These are phyloP conservation scores for Pelecanoides urinatrix DNA, from an alignment of 2,113 vertebrate genomes.

Conservation along the genomic window DNA sequence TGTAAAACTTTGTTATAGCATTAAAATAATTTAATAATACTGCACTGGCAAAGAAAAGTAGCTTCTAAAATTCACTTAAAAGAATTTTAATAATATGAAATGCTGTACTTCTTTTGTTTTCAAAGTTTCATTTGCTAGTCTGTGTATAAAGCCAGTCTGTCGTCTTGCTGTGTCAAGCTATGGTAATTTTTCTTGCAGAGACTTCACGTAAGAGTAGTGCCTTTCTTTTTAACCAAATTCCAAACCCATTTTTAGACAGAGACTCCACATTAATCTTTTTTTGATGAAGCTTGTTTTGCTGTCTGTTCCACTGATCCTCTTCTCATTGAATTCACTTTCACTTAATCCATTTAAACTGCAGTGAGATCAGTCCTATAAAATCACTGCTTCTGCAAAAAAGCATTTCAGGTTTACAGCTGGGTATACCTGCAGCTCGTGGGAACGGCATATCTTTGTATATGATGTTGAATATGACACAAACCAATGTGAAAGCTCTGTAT, in stretches of 20 bases:
- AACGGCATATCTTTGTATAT: not conserved
- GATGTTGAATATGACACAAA: not conserved
- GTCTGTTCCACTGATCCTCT: not conserved
- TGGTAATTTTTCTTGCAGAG: not conserved
- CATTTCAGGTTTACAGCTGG: not conserved
- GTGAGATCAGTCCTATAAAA: not conserved
- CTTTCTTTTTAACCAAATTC: not conserved
- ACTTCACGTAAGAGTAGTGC: not conserved
- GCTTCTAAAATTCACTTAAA: not conserved
- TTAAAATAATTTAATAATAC: constrained; percentile 17
- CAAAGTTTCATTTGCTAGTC: not conserved
- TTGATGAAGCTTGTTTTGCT: not conserved
- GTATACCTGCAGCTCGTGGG: not conserved
- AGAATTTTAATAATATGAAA: not conserved
- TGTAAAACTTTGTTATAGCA: not conserved
- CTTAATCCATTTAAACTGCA: not conserved
- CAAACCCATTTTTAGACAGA: not conserved
- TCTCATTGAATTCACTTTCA: not conserved
- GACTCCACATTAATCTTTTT: not conserved
- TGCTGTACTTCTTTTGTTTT: not conserved
- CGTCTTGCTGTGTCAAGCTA: not conserved
- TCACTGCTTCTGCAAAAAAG: not conserved
- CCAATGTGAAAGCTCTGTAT: not conserved
- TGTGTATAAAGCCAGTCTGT: not conserved
- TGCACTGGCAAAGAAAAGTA: not conserved